Conservation (phyloP, 2,888 invertebrate genomes). For the Ormyrus rosae region DNA sequence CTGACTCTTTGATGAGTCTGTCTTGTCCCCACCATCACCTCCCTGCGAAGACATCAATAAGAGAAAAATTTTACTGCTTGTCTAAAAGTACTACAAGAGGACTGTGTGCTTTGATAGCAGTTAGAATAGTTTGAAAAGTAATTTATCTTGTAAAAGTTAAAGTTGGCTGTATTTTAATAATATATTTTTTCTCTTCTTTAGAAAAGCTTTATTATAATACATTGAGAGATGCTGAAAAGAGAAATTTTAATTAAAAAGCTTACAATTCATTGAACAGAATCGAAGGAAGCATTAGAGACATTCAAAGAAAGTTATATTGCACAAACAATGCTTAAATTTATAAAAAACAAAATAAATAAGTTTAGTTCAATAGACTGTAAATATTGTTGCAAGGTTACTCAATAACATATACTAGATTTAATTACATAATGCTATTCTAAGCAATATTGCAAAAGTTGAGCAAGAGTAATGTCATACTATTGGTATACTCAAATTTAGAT, state of each 20-base stretch:
- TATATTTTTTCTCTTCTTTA: conserved; percentile 33
- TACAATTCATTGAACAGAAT: conserved; percentile 34
- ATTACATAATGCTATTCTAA: conserved; percentile 48
- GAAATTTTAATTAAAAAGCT: conserved; percentile 52
- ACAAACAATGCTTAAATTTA: neutral
- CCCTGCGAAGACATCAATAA: conserved; percentile 75
- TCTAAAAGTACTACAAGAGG: conserved; percentile 4
- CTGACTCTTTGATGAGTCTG: conserved; percentile 76
- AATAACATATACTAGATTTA: conserved; percentile 32
- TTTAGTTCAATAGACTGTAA: conserved; percentile 42
- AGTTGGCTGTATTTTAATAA: conserved; percentile 38
- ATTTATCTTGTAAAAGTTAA: conserved; percentile 13
- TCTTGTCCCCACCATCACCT: conserved; percentile 77
- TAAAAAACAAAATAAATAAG: conserved; percentile 2
- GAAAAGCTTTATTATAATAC: conserved; percentile 26
- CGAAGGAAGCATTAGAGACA: conserved; percentile 28
- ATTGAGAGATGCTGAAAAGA: conserved; percentile 55
- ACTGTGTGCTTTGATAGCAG: conserved; percentile 7
- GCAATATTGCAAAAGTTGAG: conserved; percentile 47
- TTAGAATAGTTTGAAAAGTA: conserved; percentile 26
- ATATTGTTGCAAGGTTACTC: conserved; percentile 22
- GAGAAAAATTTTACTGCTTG: conserved; percentile 59
- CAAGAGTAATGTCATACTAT: conserved; percentile 49
- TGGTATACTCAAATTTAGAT: conserved; percentile 42
- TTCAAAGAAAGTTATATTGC: conserved; percentile 1